Conservation (phyloP, 2,888 invertebrate genomes). For the Cheilosia grossa region DNA sequence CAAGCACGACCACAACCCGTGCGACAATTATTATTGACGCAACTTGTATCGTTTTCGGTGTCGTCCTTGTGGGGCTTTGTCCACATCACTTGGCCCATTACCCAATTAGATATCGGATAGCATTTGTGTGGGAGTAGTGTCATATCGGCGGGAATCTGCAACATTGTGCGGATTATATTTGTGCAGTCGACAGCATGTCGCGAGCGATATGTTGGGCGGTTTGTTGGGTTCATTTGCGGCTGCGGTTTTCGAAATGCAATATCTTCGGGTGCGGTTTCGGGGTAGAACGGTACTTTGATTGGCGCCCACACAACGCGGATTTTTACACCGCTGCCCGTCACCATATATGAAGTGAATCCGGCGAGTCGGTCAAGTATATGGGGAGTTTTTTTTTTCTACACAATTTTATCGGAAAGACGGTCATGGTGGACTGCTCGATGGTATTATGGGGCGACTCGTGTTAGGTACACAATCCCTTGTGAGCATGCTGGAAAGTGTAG, state of each 20-base stretch:
- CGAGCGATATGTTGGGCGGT: conserved; percentile 58
- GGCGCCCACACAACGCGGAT: conserved; percentile 73
- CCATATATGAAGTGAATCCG: neutral
- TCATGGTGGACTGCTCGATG: too few species aligned
- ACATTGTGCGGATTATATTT: conserved; percentile 6
- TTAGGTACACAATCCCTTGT: too few species aligned
- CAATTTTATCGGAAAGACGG: too few species aligned
- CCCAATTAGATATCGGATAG: conserved; percentile 51
- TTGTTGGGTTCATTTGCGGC: conserved; percentile 28
- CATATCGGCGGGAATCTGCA: conserved; percentile 19
- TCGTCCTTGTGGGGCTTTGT: conserved; percentile 61
- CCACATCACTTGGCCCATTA: conserved; percentile 68
- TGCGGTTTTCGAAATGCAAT: conserved; percentile 64
- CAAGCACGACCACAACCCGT: conserved; percentile 25
- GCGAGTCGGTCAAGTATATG: conserved; percentile 54
- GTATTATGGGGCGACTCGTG: too few species aligned
- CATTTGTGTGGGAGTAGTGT: conserved; percentile 62
- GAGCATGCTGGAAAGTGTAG: too few species aligned
- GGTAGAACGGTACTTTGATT: conserved; percentile 42
- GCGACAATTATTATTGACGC: conserved; percentile 20
- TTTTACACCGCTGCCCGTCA: conserved; percentile 15
- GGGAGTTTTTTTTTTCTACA: neutral
- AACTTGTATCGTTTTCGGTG: conserved; percentile 12
- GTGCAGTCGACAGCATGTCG: conserved; percentile 54
- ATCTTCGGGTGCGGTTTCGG: conserved; percentile 55